Evolutionary conservation across 2,888 invertebrate genomes (phyloP).

Genomic region (Philonicus albiceps): DNA sequence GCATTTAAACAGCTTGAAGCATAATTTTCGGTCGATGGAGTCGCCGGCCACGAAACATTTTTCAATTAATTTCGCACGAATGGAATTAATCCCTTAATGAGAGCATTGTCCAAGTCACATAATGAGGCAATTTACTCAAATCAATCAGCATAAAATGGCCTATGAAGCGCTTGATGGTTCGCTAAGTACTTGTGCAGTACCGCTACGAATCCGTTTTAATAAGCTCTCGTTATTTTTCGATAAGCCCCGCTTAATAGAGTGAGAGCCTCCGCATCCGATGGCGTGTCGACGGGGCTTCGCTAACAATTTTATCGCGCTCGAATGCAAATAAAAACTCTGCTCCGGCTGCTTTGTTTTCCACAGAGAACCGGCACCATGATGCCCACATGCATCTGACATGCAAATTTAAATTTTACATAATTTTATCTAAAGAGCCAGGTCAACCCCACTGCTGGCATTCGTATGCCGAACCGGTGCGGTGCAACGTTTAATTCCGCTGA

Average conservation of each 20-base stretch:
- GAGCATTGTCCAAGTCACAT: not conserved
- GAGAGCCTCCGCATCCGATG: not conserved
- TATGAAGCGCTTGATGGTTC: not conserved
- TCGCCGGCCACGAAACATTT: not conserved
- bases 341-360: not conserved
- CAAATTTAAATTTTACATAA: not conserved
- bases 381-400: constrained; percentile 1
- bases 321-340: constrained; percentile 13
- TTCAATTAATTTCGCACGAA: not conserved
- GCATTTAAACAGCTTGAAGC: not conserved
- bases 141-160: constrained; percentile 23
- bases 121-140: constrained; percentile 8
- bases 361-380: not conserved
- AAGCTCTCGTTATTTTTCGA: constrained; percentile 32
- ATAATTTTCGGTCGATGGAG: not conserved
- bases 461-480: not conserved
- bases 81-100: not conserved
- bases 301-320: constrained; percentile 19
- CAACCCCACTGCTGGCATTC: not conserved
- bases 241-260: constrained; percentile 14
- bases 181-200: not conserved
- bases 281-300: not conserved
- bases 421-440: not conserved
- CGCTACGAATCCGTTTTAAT: not conserved
- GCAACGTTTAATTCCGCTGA: not conserved